phyloP scores from a whole-genome alignment of 2,888 invertebrate genomes.

The Agriopis marginaria region DNA sequence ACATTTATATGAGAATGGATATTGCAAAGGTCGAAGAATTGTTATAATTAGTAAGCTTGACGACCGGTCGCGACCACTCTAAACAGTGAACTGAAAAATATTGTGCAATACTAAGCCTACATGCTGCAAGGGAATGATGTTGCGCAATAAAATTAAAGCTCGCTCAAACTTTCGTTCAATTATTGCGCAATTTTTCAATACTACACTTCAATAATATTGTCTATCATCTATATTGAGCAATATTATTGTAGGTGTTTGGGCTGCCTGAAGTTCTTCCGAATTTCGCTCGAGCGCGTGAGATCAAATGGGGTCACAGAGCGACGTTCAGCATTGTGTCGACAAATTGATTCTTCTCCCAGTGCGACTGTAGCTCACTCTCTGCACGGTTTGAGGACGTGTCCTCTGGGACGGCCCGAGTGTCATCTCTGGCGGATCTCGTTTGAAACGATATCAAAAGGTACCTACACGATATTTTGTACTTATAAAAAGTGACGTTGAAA shows the following conservation, averaged over 20 bases:
- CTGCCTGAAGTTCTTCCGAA: neutral
- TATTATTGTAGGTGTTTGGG: neutral
- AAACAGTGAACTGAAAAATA: too few relatives aligned
- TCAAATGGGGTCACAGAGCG: conserved; percentile 52
- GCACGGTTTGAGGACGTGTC: conserved; percentile 38
- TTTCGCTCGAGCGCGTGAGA: conserved; percentile 4
- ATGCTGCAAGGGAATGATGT: too few relatives aligned
- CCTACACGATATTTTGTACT: conserved; percentile 35
- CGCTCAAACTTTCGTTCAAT: too few relatives aligned
- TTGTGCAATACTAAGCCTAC: too few relatives aligned
- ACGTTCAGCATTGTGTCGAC: conserved; percentile 67
- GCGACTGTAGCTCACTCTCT: conserved; percentile 56
- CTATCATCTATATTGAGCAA: too few relatives aligned
- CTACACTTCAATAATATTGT: too few relatives aligned
- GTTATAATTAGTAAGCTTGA: too few relatives aligned
- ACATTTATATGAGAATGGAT: too few relatives aligned
- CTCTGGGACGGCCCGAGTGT: conserved; percentile 43
- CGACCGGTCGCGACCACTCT: too few relatives aligned
- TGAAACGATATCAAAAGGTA: neutral
- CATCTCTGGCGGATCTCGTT: conserved; percentile 52
- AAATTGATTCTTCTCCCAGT: conserved; percentile 79
- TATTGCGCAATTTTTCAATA: too few relatives aligned
- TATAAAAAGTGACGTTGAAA: neutral
- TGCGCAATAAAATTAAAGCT: too few relatives aligned
- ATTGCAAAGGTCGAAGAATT: too few relatives aligned